phyloP scores from a whole-genome alignment of 2,797 vertebrate genomes.

The Denticeps clupeoides region DNA sequence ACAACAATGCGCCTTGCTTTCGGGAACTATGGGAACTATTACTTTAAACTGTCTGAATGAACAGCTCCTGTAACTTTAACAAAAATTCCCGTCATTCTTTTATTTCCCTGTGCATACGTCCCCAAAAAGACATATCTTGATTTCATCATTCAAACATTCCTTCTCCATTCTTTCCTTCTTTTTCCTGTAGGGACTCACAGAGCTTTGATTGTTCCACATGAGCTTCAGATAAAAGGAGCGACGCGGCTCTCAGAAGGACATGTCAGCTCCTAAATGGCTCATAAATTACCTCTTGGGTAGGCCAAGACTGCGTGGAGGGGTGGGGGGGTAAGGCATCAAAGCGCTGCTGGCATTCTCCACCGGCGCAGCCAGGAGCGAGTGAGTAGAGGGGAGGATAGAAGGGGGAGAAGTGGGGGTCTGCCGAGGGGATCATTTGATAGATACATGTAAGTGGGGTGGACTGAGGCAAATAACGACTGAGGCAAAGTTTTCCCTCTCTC shows the following conservation, averaged over 20 bases:
- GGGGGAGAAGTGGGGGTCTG: slow-evolving; percentile 6
- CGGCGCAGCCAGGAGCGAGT: slow-evolving; percentile 12
- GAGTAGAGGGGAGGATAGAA: neutral
- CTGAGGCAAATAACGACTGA: slow-evolving; percentile 26
- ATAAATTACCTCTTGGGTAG: neutral
- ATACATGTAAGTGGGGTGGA: slow-evolving; percentile 22
- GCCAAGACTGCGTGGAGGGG: neutral
- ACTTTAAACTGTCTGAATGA: too few relatives aligned
- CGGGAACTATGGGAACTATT: too few relatives aligned
- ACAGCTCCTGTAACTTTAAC: too few relatives aligned
- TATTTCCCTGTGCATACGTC: too few relatives aligned
- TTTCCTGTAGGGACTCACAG: too few relatives aligned
- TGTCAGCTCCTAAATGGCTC: neutral
- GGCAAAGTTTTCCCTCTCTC: slow-evolving; percentile 22
- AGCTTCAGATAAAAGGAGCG: neutral
- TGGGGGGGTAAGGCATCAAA: slow-evolving; percentile 38
- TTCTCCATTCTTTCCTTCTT: too few relatives aligned
- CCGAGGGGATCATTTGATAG: slow-evolving; percentile 34
- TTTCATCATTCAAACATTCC: too few relatives aligned
- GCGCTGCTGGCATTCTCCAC: slow-evolving; percentile 42
- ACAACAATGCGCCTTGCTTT: too few relatives aligned
- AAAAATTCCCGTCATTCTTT: too few relatives aligned
- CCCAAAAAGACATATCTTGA: too few relatives aligned
- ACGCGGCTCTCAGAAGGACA: neutral
- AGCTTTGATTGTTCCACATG: neutral